A percentile compares a stretch with the other conserved stretches of the same genome.
phyloP scores from a whole-genome alignment of 2,888 invertebrate genomes.

The Smittia sp. region DNA sequence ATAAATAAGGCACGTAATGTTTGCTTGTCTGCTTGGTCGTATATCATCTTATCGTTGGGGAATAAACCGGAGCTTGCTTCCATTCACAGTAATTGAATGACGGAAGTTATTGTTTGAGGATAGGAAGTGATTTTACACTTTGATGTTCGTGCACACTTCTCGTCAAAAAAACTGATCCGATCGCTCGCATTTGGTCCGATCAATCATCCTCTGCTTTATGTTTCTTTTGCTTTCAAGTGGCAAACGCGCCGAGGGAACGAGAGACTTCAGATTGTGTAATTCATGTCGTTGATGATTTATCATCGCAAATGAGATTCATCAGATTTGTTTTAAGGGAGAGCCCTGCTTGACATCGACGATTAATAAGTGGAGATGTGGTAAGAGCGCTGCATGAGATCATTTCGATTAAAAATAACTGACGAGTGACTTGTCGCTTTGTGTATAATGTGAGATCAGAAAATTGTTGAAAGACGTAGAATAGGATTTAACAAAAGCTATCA shows the following conservation, averaged over 20 bases:
- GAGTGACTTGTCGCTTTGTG: too few species aligned
- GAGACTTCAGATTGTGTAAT: background rate
- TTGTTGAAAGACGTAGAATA: background rate
- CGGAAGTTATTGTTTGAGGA: slow-evolving; percentile 10
- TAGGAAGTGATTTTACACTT: slow-evolving; percentile 25
- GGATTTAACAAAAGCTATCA: slow-evolving; percentile 2
- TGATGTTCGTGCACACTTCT: slow-evolving; percentile 5
- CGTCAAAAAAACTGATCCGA: background rate
- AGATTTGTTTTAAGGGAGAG: background rate
- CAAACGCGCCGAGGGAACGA: background rate
- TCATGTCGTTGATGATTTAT: background rate
- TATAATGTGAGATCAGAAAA: background rate
- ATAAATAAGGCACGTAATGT: too few species aligned
- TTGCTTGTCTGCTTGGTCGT: background rate
- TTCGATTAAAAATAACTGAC: background rate
- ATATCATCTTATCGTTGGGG: slow-evolving; percentile 17
- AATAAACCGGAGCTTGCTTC: slow-evolving; percentile 17
- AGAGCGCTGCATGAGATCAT: background rate
- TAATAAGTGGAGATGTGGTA: slow-evolving; percentile 4
- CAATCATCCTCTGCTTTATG: background rate
- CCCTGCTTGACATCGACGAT: background rate
- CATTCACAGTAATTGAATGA: background rate
- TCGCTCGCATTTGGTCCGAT: background rate
- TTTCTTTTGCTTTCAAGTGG: background rate
- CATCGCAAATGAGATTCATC: slow-evolving; percentile 4